phyloP scores from a whole-genome alignment of 2,797 vertebrate species.

The Parotocinclus haroldoi region DNA sequence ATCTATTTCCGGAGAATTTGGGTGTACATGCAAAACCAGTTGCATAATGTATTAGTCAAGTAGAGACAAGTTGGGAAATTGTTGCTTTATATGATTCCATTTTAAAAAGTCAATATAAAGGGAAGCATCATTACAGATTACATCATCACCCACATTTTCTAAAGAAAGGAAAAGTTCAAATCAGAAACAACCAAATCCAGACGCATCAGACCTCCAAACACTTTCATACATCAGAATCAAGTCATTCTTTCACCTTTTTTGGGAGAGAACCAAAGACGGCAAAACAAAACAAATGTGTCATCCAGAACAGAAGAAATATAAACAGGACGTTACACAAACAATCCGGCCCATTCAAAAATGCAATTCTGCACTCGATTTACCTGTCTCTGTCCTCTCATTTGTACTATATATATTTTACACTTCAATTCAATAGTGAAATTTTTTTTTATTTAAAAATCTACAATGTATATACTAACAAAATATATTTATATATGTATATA shows the following conservation, averaged over 20 bases:
- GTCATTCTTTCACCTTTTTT: conserved; percentile 5
- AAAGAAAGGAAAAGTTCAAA: conserved; percentile 56
- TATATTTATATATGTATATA: conserved; percentile 65
- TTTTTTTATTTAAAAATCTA: conserved; percentile 71
- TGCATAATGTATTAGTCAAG: conserved; percentile 65
- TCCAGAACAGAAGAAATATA: conserved; percentile 7
- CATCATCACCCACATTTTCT: conserved; percentile 56
- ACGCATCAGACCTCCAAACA: conserved; percentile 8
- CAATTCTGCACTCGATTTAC: conserved; percentile 1
- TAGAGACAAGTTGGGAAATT: conserved; percentile 52
- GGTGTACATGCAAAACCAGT: conserved; percentile 80
- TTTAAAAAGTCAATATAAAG: conserved; percentile 49
- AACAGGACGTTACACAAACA: conserved; percentile 24
- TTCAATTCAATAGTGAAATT: conserved; percentile 75
- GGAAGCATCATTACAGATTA: conserved; percentile 43
- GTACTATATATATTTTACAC: conserved; percentile 76
- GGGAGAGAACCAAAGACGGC: conserved; percentile 6
- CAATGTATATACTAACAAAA: conserved; percentile 88
- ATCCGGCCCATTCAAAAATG: conserved; percentile 27
- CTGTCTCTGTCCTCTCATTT: conserved; percentile 59
- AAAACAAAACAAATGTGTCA: conserved; percentile 6
- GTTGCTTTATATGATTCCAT: conserved; percentile 52
- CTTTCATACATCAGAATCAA: conserved; percentile 19
- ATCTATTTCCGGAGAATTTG: conserved; percentile 59
- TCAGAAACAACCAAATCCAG: conserved; percentile 29